phyloP scores from a whole-genome alignment of 2,797 vertebrate species.

The Crax fasciolata region DNA sequence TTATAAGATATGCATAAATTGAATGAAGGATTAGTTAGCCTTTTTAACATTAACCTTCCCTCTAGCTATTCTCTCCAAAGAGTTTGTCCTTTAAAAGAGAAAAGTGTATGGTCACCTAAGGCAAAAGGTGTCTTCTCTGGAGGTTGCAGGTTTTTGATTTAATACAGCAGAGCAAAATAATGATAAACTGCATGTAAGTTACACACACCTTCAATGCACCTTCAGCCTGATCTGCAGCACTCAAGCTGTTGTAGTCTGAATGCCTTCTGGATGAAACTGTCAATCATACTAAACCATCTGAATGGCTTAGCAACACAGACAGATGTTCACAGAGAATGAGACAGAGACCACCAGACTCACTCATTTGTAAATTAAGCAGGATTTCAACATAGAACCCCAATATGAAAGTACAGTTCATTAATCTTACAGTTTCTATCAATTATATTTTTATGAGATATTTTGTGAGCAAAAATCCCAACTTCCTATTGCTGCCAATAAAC shows the following conservation, averaged over 20 bases:
- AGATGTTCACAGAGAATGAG: slow-evolving; percentile 48
- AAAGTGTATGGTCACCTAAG: not conserved
- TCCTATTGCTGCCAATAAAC: not conserved
- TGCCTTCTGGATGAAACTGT: slow-evolving; percentile 44
- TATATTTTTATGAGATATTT: not conserved
- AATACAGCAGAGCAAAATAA: not conserved
- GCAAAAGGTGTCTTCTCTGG: not conserved
- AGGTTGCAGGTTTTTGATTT: not conserved
- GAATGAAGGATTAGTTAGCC: not conserved
- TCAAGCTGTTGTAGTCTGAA: not conserved
- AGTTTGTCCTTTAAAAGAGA: not conserved
- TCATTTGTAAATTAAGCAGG: slow-evolving; percentile 14
- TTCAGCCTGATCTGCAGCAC: slow-evolving; percentile 18
- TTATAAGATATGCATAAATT: not conserved
- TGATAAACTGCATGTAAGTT: not conserved
- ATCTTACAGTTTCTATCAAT: not conserved
- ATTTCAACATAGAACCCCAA: not conserved
- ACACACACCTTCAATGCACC: not conserved
- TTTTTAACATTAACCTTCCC: not conserved
- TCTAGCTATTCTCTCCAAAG: not conserved
- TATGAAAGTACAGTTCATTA: not conserved
- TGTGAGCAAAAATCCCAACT: not conserved
- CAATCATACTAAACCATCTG: slow-evolving; percentile 39
- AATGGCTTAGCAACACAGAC: slow-evolving; percentile 5
- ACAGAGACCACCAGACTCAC: slow-evolving; percentile 24